Evolutionary conservation across 2,797 vertebrate species (phyloP), one percentile per base, ranked within the genome.

Genomic region (Poecilia velifera): DNA sequence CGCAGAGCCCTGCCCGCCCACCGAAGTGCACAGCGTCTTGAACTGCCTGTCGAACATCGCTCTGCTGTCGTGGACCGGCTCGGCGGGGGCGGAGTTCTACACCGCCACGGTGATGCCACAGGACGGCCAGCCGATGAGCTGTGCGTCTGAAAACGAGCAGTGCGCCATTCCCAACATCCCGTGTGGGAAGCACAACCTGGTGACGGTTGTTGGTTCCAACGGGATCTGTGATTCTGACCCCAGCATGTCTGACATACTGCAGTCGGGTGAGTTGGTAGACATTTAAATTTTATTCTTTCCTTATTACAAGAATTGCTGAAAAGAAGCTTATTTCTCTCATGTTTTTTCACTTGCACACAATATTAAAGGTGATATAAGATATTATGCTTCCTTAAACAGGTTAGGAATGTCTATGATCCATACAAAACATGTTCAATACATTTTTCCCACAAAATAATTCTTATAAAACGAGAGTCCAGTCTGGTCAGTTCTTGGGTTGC

Each of bases 1-100:
- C 73, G 57, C 84, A 97, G 96, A 89, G 76, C 96, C 96, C 22
- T 97, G 96, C 77, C 84, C 91, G 1, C 95, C 96, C 31, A 90
- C 88, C 0, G 14, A 1, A 1, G 79, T 96, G 70, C 72, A 73
- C 78, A 95, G 93, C 70, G 84, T 71, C 71, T 90, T 95, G 90
- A 92, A 95, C 87, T 97, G 96, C 77, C 4, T 93, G 34, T 88
- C 94, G 39, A 95, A 94, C 92, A 95, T 95, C 0, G 95, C 90
- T 0, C 83, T 92, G 72, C 89, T 96, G 46, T 87, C 86, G 0
- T 97, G 96, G 96, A 83, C 31, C 0, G n/a, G n/a, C 25, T 93
- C 94, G 0, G 84, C 86, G 0, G 93, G 93, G 25, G 94, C 94
- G 0, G 74, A 94, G 51, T 93, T 87, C 83, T 97, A 96, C 86